Evolutionary conservation across 2,797 vertebrate species (phyloP), one percentile per base, ranked within the genome.

Genomic region (Rousettus madagascariensis): DNA sequence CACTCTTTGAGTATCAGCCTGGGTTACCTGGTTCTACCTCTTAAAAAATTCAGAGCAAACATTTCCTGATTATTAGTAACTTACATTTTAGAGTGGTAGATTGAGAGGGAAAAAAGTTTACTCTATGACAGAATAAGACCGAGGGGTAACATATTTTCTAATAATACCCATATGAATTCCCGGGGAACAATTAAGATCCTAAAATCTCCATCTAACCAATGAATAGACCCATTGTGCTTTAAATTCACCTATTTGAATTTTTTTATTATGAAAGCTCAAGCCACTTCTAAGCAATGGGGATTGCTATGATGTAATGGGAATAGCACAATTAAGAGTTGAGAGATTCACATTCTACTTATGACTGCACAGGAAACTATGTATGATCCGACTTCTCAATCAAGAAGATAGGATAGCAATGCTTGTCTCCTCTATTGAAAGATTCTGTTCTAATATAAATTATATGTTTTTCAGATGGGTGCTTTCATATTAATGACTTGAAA

Each of bases 401-500:
- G 24, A 95, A 91, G 53, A 89, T 3, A 7, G 13, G 22, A 80
- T 1, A 80, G 53, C 10, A 66, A 61, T 33, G 49, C 30, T 55
- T 65, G 22, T 83, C 79, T 95, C 24, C 17, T 61, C 20, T 68
- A 72, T 26, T 26, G 55, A 88, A 95, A 61, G 24, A 85, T 10
- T 49, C n/a, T 24, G 83, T 43, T 88, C 63, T 65, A 82, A 79
- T 65, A 91, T 10, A 95, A 95, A 80, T 91, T 90, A 49, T 17
- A 61, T 92, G 74, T 55, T 87, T 49, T 75, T 94, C 86, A 85
- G 65, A 87, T 59, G 5, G 77, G 38, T 72, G 7, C 46, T 77
- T 95, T 93, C 55, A 93, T 89, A 87, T 87, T 72, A 84, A 84
- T 79, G 43, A 85, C 33, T 90, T 38, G 90, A 95, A 95, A 94